Base-by-base conservation (phyloP, 1,140 invertebrate genomes). In the Oryctes rhinoceros region DNA sequence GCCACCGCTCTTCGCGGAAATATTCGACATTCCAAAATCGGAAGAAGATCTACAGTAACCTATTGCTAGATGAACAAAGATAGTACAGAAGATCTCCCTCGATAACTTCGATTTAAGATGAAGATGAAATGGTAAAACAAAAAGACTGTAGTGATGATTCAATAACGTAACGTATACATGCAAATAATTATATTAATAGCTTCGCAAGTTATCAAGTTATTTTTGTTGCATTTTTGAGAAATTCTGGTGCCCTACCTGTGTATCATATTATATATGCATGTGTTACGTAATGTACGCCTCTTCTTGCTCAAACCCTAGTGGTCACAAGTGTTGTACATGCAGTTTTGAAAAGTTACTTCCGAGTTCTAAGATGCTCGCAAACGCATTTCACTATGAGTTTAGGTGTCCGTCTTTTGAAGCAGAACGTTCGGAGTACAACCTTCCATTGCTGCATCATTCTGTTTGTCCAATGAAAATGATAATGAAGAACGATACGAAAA, bases 11-110 rank as follows among this genome's bases (percentile, higher is more conserved):
- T 99, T 98, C 88, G 96, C 97, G 35, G 97, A 99, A 89, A 98
- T 98, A 84, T 99, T 98, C 88, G 97, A 99, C 91, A 98, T 99
- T 90, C 96, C 97, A 74, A 97, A 96, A 89, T 93, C 92, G 85
- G 94, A 95, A 85, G 94, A 96, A 85, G 93, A 94, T 87, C 87
- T 92, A 79, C 91, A 92, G 87, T 92, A 89, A 91, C 87, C 80
- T 84, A 47, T 76, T 76, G 47, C 35, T 47, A 76, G 37, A 76
- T 76, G 15, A 74, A 74, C 30, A 59, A 71, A 71, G 65, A 71
- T 71, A 59, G n/a, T 59, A 59, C 53, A 59, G 53, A 59, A 18
- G 53, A 59, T 59, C 53, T 59, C 53, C 18, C 15, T 59, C 13
- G 53, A 59, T 71, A 71, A 71, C 18, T 11, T 37, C 10, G 65